Evolutionary conservation across 2,797 vertebrate species (phyloP), one percentile per base, ranked within the genome.

Genomic region (Tauraco hartlaubi): DNA sequence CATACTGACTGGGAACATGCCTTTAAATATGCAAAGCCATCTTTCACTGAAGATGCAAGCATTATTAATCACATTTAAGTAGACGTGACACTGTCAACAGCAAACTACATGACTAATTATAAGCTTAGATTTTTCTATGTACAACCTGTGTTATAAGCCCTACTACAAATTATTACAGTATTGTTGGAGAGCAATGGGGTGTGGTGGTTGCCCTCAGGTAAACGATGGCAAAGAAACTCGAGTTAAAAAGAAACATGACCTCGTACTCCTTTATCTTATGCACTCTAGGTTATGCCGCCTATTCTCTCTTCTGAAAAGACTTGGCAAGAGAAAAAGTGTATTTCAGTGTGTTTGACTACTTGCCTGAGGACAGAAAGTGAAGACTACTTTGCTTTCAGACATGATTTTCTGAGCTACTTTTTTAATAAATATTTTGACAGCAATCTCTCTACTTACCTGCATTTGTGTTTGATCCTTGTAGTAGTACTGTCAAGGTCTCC

Each of bases 391-490:
- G 75, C 28, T 59, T 77, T 33, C 44, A 72, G 66, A 15, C 8
- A 39, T 13, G 12, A 61, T 43, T 71, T 89, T 77, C 33, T 48
- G 23, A 81, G 37, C 63, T 20, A 28, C 2, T 58, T 28, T 43
- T 28, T 44, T 6, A 25, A 35, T 7, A 54, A 16, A 6, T 33
- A 59, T 35, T 49, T 74, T 94, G 41, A 51, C 41, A 78, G 54
- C 3, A 18, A 43, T 41, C 54, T 85, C 56, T 46, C 41, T 58
- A 46, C 90, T 98, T 93, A 99, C 99, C 99, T 98, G 99, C 99
- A 91, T 99, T 99, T 85, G 99, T 99, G 98, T 99, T 99, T 83
- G 99, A 99, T 82, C 99, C 99, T 96, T 99, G 99, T 81, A 99
- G 98, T 8, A 99, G 98, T 80, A 99, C 99, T 8, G 99, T 99